Base-by-base conservation (phyloP, 1,140 invertebrate species). In the Triops longicaudatus region DNA sequence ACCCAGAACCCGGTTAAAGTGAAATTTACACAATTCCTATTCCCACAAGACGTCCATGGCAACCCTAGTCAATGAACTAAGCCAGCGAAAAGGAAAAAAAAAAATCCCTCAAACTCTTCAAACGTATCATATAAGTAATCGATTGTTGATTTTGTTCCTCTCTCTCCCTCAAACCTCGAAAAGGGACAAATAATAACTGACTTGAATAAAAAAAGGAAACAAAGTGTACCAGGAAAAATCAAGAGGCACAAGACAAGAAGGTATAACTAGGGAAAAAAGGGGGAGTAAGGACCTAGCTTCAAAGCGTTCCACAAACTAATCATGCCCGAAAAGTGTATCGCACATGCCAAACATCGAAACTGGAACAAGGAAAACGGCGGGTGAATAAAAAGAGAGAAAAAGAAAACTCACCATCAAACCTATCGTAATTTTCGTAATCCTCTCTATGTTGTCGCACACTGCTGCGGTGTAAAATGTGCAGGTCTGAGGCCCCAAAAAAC, bases 391-490 rank as follows among this genome's bases (percentile, higher is more conserved):
- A 71, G 73, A 74, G 74, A 76, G 85, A 83, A 78, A 83, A 79
- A 80, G 78, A 78, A 74, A 78, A 79, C 83, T 81, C 83, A 87
- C 87, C 87, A 83, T 88, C 87, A 81, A 88, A 88, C 82, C 85
- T 88, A 81, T 86, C 86, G 81, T 86, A 88, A 84, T 84, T 89
- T 85, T 83, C 88, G 87, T 90, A 90, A 82, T 89, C 89, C 79
- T 87, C 86, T 76, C 83, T 81, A 81, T 89, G 85, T 83, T 89
- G 87, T 74, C 83, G 80, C 77, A 81, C 79, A 37, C 31, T 37
- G 74, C 80, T 63, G 17, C 74, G 81, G 79, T 82, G 82, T 78
- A 83, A 82, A 63, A 82, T 79, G 75, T 80, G 72, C 37, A 74
- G 76, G 31, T 81, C 79, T 83, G 82, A 78, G 81, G 81, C 31